Percentiles rank a stretch among this genome's conserved stretches.
Evolutionary conservation across 2,113 vertebrate genomes (phyloP).

Genomic region (Misgurnus anguillicaudatus): DNA sequence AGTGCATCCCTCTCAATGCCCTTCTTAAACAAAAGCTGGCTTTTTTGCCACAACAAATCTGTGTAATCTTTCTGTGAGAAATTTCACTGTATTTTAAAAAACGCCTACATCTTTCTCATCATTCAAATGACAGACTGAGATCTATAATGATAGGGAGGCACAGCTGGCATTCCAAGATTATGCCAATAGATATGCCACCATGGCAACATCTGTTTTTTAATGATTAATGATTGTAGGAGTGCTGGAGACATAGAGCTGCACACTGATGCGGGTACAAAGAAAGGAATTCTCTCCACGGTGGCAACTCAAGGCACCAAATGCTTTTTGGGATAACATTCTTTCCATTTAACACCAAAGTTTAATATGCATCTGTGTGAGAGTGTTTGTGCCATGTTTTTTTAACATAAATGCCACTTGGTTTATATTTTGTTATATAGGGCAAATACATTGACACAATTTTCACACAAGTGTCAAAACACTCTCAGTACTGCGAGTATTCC

Average conservation of each 20-base stretch:
- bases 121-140: conserved; percentile 18
- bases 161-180: conserved; percentile 30
- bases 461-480: too few species aligned
- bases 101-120: conserved; percentile 11
- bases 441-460: too few species aligned
- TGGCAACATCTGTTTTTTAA: conserved; percentile 24
- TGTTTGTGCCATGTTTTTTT: too few species aligned
- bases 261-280: not conserved
- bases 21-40: conserved; percentile 22
- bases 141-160: conserved; percentile 29
- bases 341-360: too few species aligned
- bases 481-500: too few species aligned
- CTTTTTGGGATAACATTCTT: too few species aligned
- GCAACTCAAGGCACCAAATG: too few species aligned
- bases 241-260: not conserved
- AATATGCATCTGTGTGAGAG: too few species aligned
- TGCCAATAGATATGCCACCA: conserved; percentile 16
- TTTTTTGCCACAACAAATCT: conserved; percentile 9
- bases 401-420: too few species aligned
- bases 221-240: conserved; percentile 6
- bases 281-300: not conserved
- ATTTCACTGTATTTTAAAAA: conserved; percentile 17
- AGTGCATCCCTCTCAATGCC: not conserved
- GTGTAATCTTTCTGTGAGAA: conserved; percentile 9
- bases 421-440: too few species aligned